phyloP scores from a whole-genome alignment of 2,113 vertebrate genomes.

The Phodopus roborovskii region DNA sequence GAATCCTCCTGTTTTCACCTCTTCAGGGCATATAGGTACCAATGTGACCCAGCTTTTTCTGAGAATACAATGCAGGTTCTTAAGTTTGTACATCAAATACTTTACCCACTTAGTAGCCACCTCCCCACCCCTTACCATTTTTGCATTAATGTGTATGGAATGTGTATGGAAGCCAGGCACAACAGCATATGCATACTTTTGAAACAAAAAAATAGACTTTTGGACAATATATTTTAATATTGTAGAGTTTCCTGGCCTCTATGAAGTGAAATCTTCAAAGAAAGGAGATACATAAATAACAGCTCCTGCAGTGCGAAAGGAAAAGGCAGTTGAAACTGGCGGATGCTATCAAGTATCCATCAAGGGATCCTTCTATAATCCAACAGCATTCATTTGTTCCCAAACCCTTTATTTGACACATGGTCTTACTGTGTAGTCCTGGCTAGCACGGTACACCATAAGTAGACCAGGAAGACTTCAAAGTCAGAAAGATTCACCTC shows the following conservation, averaged over 20 bases:
- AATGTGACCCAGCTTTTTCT: not conserved
- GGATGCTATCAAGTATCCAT: not conserved
- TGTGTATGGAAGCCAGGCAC: not conserved
- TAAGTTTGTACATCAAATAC: not conserved
- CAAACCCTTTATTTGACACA: not conserved
- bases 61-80: not conserved
- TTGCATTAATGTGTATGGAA: not conserved
- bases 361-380: not conserved
- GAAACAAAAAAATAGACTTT: not conserved
- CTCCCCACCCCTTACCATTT: not conserved
- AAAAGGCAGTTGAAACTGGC: not conserved
- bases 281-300: not conserved
- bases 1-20: not conserved
- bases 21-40: not conserved
- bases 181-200: not conserved
- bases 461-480: not conserved
- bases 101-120: not conserved
- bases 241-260: not conserved
- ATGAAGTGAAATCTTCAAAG: not conserved
- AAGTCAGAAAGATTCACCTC: not conserved
- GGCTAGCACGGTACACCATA: not conserved
- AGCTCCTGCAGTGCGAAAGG: not conserved
- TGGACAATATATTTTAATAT: slow-evolving; percentile 34
- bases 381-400: not conserved
- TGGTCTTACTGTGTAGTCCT: not conserved